These are phyloP conservation scores for Eupithecia abbreviata DNA, from an alignment of 2,888 invertebrate species.

Conservation along the genomic window DNA sequence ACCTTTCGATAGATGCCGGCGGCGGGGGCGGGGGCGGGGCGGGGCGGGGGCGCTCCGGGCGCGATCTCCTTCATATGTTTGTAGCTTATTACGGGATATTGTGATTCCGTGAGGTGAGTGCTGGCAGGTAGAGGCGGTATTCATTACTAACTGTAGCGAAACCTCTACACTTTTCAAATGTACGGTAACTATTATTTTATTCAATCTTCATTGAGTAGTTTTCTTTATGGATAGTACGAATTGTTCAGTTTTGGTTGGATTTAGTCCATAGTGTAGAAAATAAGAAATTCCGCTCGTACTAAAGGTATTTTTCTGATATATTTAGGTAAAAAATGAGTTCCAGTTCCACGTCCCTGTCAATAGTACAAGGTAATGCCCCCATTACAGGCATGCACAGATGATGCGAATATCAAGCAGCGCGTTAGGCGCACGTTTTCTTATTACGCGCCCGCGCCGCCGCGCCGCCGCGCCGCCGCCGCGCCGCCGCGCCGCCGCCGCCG, in stretches of 20 bases:
- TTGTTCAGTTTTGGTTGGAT: background rate
- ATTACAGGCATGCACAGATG: conserved; percentile 77
- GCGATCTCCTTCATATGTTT: conserved; percentile 79
- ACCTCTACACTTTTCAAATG: background rate
- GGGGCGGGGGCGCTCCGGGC: conserved; percentile 62
- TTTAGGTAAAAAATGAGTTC: background rate
- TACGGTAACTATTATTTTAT: background rate
- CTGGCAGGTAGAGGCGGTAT: conserved; percentile 18
- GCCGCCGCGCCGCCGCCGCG: background rate
- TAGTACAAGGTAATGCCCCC: conserved; percentile 41
- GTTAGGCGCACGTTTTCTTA: conserved; percentile 81
- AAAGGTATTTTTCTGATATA: too few relatives aligned
- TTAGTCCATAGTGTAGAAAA: background rate
- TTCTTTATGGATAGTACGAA: background rate
- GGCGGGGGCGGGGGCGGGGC: conserved; percentile 41
- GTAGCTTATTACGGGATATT: conserved; percentile 81
- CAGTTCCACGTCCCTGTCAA: conserved; percentile 15
- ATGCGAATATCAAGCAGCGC: conserved; percentile 80
- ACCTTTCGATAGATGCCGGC: conserved; percentile 56
- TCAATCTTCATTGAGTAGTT: background rate
- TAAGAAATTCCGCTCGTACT: too few relatives aligned
- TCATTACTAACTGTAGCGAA: background rate
- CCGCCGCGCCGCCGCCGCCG: background rate
- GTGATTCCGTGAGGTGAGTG: conserved; percentile 62
- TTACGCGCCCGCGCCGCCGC: conserved; percentile 52